Percentiles rank a stretch among this genome's conserved stretches.
Evolutionary conservation across 2,888 invertebrate species (phyloP).

Genomic region (Chesias legatella): DNA sequence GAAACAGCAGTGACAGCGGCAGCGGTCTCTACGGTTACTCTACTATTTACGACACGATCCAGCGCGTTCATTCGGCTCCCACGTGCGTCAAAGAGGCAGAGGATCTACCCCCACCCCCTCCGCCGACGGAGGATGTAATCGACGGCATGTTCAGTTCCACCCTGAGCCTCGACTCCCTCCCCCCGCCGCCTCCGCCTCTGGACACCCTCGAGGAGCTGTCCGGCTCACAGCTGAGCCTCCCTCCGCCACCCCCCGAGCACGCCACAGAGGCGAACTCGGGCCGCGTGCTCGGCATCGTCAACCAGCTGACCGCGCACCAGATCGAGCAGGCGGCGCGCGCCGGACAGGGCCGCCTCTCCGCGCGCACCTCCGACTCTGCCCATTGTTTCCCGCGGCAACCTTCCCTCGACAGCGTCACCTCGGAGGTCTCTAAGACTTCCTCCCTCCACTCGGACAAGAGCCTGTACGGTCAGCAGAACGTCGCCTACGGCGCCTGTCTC

Average conservation of each 20-base stretch:
- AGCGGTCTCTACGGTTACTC: slow-evolving; percentile 68
- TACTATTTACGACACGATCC: slow-evolving; percentile 71
- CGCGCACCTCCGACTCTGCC: slow-evolving; percentile 57
- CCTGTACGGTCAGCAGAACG: slow-evolving; percentile 54
- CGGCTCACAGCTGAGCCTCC: slow-evolving; percentile 87
- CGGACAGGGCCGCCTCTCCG: slow-evolving; percentile 56
- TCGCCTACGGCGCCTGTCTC: slow-evolving; percentile 75
- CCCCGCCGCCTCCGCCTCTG: slow-evolving; percentile 88
- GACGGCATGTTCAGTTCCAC: slow-evolving; percentile 86
- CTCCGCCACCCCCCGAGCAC: slow-evolving; percentile 85
- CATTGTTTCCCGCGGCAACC: slow-evolving; percentile 77
- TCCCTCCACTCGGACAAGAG: slow-evolving; percentile 67
- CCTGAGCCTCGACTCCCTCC: slow-evolving; percentile 88
- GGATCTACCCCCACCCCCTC: slow-evolving; percentile 84
- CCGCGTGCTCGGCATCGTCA: slow-evolving; percentile 67
- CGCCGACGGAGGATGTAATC: slow-evolving; percentile 80
- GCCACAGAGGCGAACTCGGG: slow-evolving; percentile 58
- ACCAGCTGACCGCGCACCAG: slow-evolving; percentile 62
- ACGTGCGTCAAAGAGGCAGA: slow-evolving; percentile 50
- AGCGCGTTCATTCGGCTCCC: slow-evolving; percentile 82
- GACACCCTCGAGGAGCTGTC: slow-evolving; percentile 80
- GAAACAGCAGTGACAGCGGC: slow-evolving; percentile 52
- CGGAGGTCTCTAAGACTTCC: slow-evolving; percentile 70
- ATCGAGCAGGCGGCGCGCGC: slow-evolving; percentile 58
- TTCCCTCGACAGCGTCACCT: slow-evolving; percentile 78